Percentiles rank a stretch among this genome's conserved stretches.
Evolutionary conservation across 2,797 vertebrate species (phyloP).

Genomic region (Microcaecilia unicolor): DNA sequence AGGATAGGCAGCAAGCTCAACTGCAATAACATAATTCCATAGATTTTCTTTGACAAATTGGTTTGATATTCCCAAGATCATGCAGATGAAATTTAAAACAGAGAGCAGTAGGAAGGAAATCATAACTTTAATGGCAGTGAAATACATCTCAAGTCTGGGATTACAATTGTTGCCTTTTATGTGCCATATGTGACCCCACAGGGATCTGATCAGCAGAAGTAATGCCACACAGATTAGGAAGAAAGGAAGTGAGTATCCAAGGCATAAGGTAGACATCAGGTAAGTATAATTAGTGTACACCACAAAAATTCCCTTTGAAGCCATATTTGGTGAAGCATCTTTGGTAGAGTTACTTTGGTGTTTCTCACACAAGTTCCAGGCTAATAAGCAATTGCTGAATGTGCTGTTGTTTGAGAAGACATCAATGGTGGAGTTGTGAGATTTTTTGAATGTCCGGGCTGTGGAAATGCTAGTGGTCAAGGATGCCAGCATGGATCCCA

Average conservation of each 20-base stretch:
- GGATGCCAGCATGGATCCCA: background rate
- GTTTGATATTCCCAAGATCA: background rate
- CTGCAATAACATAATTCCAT: fast-evolving
- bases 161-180: background rate
- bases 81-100: background rate
- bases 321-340: too few relatives aligned
- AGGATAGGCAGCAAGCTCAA: background rate
- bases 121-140: background rate
- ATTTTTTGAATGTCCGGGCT: too few relatives aligned
- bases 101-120: background rate
- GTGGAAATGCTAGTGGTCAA: too few relatives aligned
- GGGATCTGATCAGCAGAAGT: background rate
- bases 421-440: background rate
- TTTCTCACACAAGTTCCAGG: background rate
- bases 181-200: background rate
- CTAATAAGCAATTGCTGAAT: background rate
- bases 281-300: background rate
- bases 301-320: background rate
- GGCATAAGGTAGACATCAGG: too few relatives aligned
- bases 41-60: background rate
- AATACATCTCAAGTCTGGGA: fast-evolving
- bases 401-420: background rate
- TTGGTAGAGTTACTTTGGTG: background rate
- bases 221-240: background rate
- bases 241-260: background rate